Evolutionary conservation across 2,113 vertebrate genomes (phyloP).

Genomic region (Tachysurus fulvidraco): DNA sequence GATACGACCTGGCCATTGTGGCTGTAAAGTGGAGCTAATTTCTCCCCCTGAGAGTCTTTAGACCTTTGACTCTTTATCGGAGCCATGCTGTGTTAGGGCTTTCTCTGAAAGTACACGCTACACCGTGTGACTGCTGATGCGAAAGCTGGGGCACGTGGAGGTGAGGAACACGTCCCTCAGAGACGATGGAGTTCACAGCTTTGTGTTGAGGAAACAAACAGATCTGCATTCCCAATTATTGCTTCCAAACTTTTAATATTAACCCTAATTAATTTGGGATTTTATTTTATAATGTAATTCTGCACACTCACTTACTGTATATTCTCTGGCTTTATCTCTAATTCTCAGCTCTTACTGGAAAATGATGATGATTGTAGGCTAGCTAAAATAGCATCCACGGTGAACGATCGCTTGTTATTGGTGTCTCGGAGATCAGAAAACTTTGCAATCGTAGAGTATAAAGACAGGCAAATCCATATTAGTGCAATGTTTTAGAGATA

Average conservation of each 20-base stretch:
- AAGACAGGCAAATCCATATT: too few species aligned
- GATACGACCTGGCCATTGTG: conserved; percentile 16
- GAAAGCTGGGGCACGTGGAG: neutral
- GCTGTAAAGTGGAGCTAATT: conserved; percentile 10
- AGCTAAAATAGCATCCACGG: neutral
- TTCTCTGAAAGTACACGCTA: neutral
- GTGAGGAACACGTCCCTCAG: neutral
- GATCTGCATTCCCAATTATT: neutral
- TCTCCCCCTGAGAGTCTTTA: neutral
- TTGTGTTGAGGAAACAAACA: neutral
- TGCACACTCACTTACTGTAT: neutral
- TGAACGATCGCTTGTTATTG: conserved; percentile 11
- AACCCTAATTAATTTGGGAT: neutral
- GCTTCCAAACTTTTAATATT: neutral
- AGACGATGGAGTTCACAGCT: neutral
- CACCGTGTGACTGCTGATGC: conserved; percentile 13
- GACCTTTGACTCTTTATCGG: conserved; percentile 32
- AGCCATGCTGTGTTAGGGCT: neutral
- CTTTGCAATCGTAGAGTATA: neutral
- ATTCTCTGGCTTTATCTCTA: neutral
- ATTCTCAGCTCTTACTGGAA: neutral
- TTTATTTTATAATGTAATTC: neutral
- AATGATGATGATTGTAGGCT: conserved; percentile 4
- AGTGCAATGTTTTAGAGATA: neutral
- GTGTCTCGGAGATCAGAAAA: neutral